These are phyloP conservation scores for Enteromius afrohamiltoni DNA, from an alignment of 2,797 vertebrate genomes.

Conservation along the genomic window DNA sequence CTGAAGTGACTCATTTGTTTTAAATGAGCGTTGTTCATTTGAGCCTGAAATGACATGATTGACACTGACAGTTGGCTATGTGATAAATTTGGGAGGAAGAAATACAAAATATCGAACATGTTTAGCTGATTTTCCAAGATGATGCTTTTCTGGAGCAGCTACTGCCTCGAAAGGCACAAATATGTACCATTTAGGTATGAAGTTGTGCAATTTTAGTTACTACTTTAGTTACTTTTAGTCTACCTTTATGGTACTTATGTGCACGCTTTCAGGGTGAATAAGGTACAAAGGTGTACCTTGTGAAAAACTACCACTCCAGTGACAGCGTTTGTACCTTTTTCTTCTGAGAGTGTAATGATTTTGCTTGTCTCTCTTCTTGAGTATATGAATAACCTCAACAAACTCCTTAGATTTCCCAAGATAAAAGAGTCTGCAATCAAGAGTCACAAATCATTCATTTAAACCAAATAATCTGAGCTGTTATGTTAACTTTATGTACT, in stretches of 20 bases:
- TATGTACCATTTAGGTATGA: background rate
- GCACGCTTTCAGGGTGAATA: background rate
- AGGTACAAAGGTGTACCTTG: background rate
- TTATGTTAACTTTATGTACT: background rate
- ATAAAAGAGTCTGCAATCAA: background rate
- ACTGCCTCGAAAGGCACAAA: background rate
- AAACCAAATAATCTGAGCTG: background rate
- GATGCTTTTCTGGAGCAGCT: background rate
- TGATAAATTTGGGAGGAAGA: background rate
- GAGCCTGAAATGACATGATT: background rate
- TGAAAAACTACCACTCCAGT: background rate
- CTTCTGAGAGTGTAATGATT: background rate
- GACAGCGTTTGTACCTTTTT: background rate
- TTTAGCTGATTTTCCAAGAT: background rate
- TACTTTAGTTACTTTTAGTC: background rate
- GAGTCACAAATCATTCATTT: background rate
- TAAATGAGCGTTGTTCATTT: background rate
- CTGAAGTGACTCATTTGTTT: background rate
- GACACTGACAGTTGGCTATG: background rate
- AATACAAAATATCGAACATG: background rate
- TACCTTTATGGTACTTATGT: background rate
- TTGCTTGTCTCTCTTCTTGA: background rate
- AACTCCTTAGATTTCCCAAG: background rate
- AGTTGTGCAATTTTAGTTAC: background rate
- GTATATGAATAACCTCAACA: background rate